Evolutionary conservation across 2,113 vertebrate genomes (phyloP), one percentile per base, ranked within the genome.

Genomic region (Nerophis lumbriciformis): DNA sequence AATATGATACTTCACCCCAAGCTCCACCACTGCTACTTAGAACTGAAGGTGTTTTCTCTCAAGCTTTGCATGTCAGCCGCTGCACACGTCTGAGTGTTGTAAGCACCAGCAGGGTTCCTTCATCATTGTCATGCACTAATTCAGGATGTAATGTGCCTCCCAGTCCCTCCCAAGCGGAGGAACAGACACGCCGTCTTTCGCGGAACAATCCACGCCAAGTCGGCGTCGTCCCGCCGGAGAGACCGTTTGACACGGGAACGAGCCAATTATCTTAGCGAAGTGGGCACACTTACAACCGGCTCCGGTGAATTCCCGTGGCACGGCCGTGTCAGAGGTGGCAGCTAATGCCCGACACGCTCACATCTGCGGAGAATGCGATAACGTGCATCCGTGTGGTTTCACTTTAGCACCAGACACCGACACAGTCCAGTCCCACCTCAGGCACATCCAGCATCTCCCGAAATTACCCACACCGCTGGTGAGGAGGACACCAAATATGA

Each of bases 211-310:
- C 83, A 75, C 88, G 81, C 83, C 85, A 84, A 77, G 71, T 69
- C 83, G 49, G 60, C 19, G 19, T 1, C 69, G 73, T 86, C 87
- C 87, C 85, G 77, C 63, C 87, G 85, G 87, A 88, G 65, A 42
- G 65, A 64, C 82, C 78, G 78, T 85, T 87, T 84, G 88, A 85
- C 85, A 79, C 81, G 84, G 84, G 85, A 88, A 83, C 87, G 87
- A 90, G 87, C 87, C 85, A 86, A 87, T 88, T 88, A 89, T 87
- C 86, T 83, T 81, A 67, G 64, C 72, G 71, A 73, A 76, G 77
- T 64, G 73, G 80, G 76, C 83, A 85, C 61, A 82, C 82, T 85
- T 83, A 86, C 86, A 86, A 83, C 74, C 81, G 85, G 84, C 87
- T 88, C 83, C 82, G 45, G 44, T 60, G 68, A 70, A 82, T 82